These are phyloP conservation scores for Patiria pectinifera DNA, from an alignment of 53 echinoderm and acorn worm genomes.

Conservation along the genomic window DNA sequence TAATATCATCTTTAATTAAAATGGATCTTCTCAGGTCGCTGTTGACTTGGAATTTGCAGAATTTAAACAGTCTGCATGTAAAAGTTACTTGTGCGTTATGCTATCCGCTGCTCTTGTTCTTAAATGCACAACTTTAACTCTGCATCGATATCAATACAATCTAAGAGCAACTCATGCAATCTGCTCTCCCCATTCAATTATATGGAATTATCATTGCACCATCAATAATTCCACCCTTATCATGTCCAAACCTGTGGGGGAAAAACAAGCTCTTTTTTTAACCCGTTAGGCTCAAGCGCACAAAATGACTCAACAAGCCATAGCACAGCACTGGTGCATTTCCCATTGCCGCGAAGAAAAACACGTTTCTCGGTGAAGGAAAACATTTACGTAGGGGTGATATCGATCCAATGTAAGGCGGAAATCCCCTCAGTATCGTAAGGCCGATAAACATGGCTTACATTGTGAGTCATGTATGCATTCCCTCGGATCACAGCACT, in stretches of 20 bases:
- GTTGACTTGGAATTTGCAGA: no score
- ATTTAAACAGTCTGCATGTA: no score
- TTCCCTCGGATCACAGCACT: neutral
- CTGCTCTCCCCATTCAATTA: neutral
- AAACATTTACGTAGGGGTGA: slow-evolving; percentile 40
- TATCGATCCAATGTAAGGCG: slow-evolving; percentile 65
- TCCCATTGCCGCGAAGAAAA: slow-evolving; percentile 43
- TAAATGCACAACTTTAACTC: neutral
- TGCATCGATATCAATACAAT: neutral
- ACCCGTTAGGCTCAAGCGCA: slow-evolving; percentile 18
- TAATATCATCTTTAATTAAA: no score
- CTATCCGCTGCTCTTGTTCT: no score
- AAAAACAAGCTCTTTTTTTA: neutral
- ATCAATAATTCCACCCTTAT: slow-evolving; percentile 14
- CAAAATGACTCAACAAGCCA: slow-evolving; percentile 48
- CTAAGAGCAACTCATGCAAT: neutral
- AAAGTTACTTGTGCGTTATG: no score
- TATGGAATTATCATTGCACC: slow-evolving; percentile 37
- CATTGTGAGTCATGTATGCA: slow-evolving; percentile 21
- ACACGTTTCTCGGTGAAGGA: slow-evolving; percentile 50
- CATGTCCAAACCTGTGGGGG: neutral
- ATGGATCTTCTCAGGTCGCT: no score
- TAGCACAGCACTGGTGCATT: slow-evolving; percentile 35
- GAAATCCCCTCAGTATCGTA: slow-evolving; percentile 49
- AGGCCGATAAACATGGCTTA: slow-evolving; percentile 6